These are phyloP conservation scores for Acrocephalus arundinaceus DNA, from an alignment of 2,113 vertebrate species.

Conservation along the genomic window DNA sequence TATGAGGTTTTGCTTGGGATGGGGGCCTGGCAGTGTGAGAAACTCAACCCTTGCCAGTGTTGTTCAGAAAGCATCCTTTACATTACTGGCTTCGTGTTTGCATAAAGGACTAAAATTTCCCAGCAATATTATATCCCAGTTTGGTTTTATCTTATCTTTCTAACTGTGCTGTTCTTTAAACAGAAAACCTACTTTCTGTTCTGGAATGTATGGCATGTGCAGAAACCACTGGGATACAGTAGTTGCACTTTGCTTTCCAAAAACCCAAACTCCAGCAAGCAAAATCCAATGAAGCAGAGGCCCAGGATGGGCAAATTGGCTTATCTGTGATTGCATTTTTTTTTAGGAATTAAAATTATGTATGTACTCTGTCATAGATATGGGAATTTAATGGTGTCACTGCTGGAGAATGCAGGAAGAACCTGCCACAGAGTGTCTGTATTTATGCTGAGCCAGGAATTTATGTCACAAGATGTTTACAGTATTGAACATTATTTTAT, in stretches of 20 bases:
- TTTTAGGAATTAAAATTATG: background rate
- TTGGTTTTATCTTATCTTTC: conserved; percentile 24
- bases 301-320: background rate
- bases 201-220: conserved; percentile 19
- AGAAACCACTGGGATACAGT: conserved; percentile 33
- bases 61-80: background rate
- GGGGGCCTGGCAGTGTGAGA: background rate
- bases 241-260: conserved; percentile 36
- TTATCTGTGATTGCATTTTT: background rate
- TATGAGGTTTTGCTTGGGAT: background rate
- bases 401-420: conserved; percentile 33
- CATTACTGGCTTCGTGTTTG: background rate
- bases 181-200: background rate
- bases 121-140: conserved; percentile 12
- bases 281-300: background rate
- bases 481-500: conserved; percentile 33
- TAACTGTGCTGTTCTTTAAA: background rate
- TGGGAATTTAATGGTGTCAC: background rate
- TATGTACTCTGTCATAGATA: background rate
- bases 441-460: conserved; percentile 53
- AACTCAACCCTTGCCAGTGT: background rate
- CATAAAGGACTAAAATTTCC: background rate
- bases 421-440: background rate
- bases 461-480: conserved; percentile 43
- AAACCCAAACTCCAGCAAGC: background rate